Conservation (phyloP, 2,888 invertebrate species). For the Cephus sareptanus region DNA sequence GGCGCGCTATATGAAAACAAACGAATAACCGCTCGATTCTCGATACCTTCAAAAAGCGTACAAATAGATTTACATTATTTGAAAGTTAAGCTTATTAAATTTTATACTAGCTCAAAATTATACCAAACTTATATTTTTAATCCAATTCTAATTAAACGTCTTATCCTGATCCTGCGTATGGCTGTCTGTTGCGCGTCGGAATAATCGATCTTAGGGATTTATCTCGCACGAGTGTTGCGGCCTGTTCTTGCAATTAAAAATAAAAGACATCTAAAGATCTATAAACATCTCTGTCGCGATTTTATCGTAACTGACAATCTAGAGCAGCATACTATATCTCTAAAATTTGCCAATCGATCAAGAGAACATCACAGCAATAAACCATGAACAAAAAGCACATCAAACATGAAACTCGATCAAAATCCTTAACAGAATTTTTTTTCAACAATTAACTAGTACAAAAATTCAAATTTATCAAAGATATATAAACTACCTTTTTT, state of each 20-base stretch:
- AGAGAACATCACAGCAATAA: neutral
- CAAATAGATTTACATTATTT: neutral
- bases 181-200: neutral
- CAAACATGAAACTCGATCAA: neutral
- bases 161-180: neutral
- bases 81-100: neutral
- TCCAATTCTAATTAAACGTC: neutral
- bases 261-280: slow-evolving; percentile 2
- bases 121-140: neutral
- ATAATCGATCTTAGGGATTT: neutral
- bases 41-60: neutral
- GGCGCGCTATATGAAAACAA: neutral
- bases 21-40: neutral
- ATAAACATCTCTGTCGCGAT: neutral
- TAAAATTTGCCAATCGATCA: neutral
- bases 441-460: neutral
- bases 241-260: neutral
- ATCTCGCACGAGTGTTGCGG: neutral
- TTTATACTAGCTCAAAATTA: neutral
- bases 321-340: neutral
- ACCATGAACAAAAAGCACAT: neutral
- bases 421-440: neutral
- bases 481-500: no score
- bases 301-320: neutral
- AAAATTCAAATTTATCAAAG: no score